Percentiles rank a stretch among this genome's conserved stretches.
Evolutionary conservation across 2,888 invertebrate genomes (phyloP).

Genomic region (Chrysolina haemoptera): DNA sequence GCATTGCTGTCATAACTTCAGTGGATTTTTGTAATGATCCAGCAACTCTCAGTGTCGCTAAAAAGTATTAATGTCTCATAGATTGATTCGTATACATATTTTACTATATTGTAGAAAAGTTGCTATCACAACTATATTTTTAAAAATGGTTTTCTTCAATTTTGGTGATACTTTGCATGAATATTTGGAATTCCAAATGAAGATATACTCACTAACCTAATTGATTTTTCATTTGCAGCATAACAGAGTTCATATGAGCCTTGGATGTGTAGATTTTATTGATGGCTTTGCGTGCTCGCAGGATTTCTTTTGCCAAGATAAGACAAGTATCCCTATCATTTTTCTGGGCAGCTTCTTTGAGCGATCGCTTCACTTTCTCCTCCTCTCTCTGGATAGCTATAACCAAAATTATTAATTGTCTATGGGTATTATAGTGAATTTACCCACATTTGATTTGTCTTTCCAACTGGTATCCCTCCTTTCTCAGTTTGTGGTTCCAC

Average conservation of each 20-base stretch:
- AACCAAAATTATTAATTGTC: neutral
- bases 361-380: constrained; percentile 92
- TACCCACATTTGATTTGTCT: constrained; percentile 88
- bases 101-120: too few relatives aligned
- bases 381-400: constrained; percentile 96
- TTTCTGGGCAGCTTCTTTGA: constrained; percentile 97
- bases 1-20: constrained; percentile 99
- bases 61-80: too few relatives aligned
- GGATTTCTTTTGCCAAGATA: constrained; percentile 93
- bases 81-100: too few relatives aligned
- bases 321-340: constrained; percentile 94
- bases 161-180: too few relatives aligned
- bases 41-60: constrained; percentile 94
- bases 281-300: constrained; percentile 89
- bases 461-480: constrained; percentile 94
- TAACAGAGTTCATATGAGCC: constrained; percentile 96
- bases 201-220: constrained; percentile 78
- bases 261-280: constrained; percentile 95
- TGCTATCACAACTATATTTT: neutral
- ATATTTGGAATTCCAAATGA: too few relatives aligned
- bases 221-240: constrained; percentile 98
- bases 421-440: constrained; percentile 4
- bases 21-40: constrained; percentile 96
- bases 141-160: too few relatives aligned
- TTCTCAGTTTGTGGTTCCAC: constrained; percentile 95